Evolutionary conservation across 1,140 invertebrate genomes (phyloP), one percentile per base, ranked within the genome.

Genomic region (Tetramorium parvispinum): DNA sequence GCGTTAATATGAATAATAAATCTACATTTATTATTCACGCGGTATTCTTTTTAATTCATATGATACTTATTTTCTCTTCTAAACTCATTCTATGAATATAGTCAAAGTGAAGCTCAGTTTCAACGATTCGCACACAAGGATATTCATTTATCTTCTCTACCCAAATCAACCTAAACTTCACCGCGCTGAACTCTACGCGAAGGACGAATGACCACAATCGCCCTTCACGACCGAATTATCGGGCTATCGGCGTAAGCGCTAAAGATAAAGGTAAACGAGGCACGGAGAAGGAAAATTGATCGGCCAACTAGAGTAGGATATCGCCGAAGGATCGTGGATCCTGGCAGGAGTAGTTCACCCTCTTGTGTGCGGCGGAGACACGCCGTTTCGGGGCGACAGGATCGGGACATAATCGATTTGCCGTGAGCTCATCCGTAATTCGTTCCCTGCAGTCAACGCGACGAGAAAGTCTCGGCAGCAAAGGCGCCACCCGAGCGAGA

Each of bases 401-500:
- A 93, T 92, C 87, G 92, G 91, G 89, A 89, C 86, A 91, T 95
- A 95, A 95, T 95, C 94, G 94, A 95, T 95, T 95, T 94, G 92
- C 93, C 92, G 94, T 95, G 93, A 95, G 95, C 90, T 94, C 93
- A 95, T 93, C 92, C 94, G 95, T 95, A 93, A 95, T 94, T 95
- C 92, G 94, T 86, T 93, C 89, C 71, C 90, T 90, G 91, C 91
- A 94, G 93, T 94, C 93, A 89, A 91, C 94, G 94, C 94, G 94
- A 95, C 95, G 95, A 95, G 95, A 95, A 95, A 94, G 93, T 94
- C 94, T 93, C 92, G 87, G 71, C 81, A 82, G 93, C 94, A 95
- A 95, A 95, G 94, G 94, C 94, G 93, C 92, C 94, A 95, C 86
- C 94, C 92, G 89, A 95, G 92, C 95, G 95, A 94, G 95, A 95